Evolutionary conservation across 2,113 vertebrate species (phyloP).

Genomic region (Rostratula benghalensis): DNA sequence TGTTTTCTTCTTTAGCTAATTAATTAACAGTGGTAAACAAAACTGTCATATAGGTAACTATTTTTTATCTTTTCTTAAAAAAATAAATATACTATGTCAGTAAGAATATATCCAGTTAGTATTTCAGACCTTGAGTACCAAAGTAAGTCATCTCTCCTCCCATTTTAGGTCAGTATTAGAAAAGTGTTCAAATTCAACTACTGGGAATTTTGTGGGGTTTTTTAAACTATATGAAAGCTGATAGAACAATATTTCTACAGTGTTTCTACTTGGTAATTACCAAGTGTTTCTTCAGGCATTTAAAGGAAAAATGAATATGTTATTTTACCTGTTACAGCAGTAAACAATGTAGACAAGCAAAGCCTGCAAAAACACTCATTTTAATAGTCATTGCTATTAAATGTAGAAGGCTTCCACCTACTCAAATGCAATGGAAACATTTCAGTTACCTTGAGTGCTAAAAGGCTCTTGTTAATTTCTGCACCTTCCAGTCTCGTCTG

Average conservation of each 20-base stretch:
- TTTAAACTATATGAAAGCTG: background rate
- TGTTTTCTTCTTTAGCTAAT: background rate
- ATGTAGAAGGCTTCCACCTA: background rate
- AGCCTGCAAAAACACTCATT: background rate
- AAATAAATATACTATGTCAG: background rate
- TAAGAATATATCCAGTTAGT: background rate
- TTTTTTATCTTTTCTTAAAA: background rate
- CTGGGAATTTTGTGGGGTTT: background rate
- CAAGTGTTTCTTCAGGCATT: background rate
- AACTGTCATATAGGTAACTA: background rate
- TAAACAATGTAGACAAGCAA: background rate
- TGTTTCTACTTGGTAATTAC: background rate
- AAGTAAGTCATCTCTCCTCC: background rate
- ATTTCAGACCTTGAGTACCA: background rate
- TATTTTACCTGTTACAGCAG: background rate
- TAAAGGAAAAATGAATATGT: background rate
- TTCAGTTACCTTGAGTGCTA: conserved; percentile 92
- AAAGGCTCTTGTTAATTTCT: conserved; percentile 97
- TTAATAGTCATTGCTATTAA: background rate
- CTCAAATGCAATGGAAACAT: background rate
- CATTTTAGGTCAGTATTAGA: background rate
- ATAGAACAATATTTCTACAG: background rate
- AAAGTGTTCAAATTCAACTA: background rate
- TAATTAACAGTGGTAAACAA: background rate
- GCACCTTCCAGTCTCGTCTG: conserved; percentile 96